phyloP scores from a whole-genome alignment of 2,888 invertebrate genomes.

The Julus scanicus region DNA sequence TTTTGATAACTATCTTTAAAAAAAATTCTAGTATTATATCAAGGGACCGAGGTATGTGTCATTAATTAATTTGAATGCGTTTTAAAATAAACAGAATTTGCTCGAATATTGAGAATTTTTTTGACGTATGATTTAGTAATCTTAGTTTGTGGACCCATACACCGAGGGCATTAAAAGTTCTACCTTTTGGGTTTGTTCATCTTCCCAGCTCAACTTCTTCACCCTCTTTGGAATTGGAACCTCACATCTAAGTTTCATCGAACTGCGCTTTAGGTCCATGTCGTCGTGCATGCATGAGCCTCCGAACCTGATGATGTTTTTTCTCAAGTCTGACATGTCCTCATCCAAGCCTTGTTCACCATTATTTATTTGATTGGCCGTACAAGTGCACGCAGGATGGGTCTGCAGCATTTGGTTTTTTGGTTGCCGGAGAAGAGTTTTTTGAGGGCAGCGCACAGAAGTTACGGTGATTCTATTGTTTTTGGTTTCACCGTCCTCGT shows the following conservation, averaged over 20 bases:
- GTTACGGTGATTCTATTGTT: conserved; percentile 35
- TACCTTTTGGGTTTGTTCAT: conserved; percentile 67
- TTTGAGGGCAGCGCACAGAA: conserved; percentile 2
- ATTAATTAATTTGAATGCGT: no score
- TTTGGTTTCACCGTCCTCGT: conserved; percentile 39
- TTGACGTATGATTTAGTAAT: no score
- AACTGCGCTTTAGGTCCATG: conserved; percentile 41
- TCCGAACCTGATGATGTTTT: conserved; percentile 37
- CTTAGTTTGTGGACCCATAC: neutral
- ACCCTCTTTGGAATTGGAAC: conserved; percentile 73
- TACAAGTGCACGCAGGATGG: conserved; percentile 1
- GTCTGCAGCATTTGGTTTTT: neutral
- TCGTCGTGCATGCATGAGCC: neutral
- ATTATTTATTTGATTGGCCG: neutral
- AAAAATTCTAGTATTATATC: no score
- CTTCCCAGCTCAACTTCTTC: conserved; percentile 84
- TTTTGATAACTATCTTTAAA: no score
- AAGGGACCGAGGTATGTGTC: no score
- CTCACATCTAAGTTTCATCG: conserved; percentile 60
- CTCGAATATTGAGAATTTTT: no score
- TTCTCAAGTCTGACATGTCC: conserved; percentile 17
- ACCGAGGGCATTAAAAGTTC: conserved; percentile 10
- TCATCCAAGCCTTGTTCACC: neutral
- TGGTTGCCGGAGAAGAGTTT: conserved; percentile 4
- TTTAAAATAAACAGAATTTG: no score